These are phyloP conservation scores for Protobothrops mucrosquamatus DNA, from an alignment of 2,113 vertebrate genomes.

Conservation along the genomic window DNA sequence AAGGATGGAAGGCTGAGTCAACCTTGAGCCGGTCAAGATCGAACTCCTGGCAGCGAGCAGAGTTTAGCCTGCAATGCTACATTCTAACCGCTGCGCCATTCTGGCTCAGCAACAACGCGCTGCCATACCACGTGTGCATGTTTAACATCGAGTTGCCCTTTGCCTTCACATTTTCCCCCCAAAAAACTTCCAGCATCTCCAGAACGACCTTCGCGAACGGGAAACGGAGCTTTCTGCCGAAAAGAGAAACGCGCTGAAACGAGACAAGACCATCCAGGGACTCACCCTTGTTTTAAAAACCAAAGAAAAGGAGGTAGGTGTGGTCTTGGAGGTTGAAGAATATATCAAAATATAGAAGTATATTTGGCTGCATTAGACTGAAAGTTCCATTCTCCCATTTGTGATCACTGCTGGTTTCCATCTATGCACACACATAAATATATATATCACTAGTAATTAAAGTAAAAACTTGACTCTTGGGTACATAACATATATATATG, in stretches of 20 bases:
- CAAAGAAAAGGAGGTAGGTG: conserved; percentile 87
- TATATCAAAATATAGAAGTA: not conserved
- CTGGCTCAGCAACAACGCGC: too few species aligned
- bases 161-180: conserved; percentile 45
- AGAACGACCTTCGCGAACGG: conserved; percentile 78
- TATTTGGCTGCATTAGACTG: not conserved
- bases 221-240: conserved; percentile 82
- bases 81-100: too few species aligned
- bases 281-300: conserved; percentile 84
- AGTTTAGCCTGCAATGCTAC: too few species aligned
- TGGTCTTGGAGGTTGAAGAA: not conserved
- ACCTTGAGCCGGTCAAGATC: fast-evolving
- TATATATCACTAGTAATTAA: too few species aligned
- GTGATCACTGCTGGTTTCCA: not conserved
- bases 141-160: not conserved
- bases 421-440: too few species aligned
- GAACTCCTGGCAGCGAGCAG: too few species aligned
- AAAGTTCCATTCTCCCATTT: not conserved
- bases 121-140: not conserved
- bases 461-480: too few species aligned
- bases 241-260: conserved; percentile 90
- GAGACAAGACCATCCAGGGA: conserved; percentile 97
- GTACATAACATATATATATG: too few species aligned
- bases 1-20: too few species aligned
- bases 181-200: conserved; percentile 74